Base-by-base conservation (phyloP, 2,888 invertebrate species). In the Sphinx pinastri region DNA sequence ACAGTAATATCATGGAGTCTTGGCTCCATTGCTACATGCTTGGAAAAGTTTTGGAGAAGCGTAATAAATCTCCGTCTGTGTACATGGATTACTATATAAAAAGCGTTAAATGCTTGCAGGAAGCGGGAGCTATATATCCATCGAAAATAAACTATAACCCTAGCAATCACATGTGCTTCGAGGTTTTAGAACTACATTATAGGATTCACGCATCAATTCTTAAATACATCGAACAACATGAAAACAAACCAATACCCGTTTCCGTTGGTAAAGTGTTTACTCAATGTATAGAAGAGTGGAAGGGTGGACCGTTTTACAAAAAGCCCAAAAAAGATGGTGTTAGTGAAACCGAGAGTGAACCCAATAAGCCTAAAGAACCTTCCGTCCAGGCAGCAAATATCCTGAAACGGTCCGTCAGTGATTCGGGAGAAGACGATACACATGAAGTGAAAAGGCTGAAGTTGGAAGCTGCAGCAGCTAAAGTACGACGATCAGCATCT, bases 1-100 rank as follows among this genome's bases (percentile, higher is more conserved):
- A 88, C 63, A 91, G 87, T 72, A 87, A 84, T 68, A 95, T 95
- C 75, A 88, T 93, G 0, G 95, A 95, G 83, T 95, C 97, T 71
- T 99, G 99, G 99, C 93, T 99, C 52, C 96, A 97, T 82, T 97
- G 98, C 87, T 99, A 99, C 84, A 98, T 99, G 97, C 93, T 99
- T n/a, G 99, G 98, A 0, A 99, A 99, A 95, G 97, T 99, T 69
- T 96, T 97, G 0, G 99, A 99, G 87, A 99, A 99, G 84, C 95
- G 96, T 72, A 96, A 96, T 76, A 96, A 96, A 75, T 95, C 96
- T 71, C 97, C 98, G 0, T 94, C 95, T 14, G 93, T 96, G 38
- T 98, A 96, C 88, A 92, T 99, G 63, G 95, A 96, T 76, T 97
- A 97, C 91, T 99, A 98, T 85, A 92, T 96, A 80, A 95, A 96